Base-by-base conservation (phyloP, 2,888 invertebrate species). In the Oasisia sp. region DNA sequence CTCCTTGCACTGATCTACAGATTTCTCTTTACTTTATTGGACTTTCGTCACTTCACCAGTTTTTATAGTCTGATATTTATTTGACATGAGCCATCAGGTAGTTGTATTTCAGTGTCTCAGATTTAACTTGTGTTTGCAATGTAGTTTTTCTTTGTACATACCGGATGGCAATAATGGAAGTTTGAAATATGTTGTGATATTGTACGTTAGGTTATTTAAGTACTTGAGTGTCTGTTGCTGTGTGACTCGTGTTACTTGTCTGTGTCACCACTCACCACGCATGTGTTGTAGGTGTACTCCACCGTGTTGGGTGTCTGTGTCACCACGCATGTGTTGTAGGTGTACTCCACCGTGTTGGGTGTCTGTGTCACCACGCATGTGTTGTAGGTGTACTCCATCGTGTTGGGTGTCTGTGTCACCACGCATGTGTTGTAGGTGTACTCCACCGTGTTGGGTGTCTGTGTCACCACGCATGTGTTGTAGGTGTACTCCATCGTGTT, bases 241-340 rank as follows among this genome's bases (percentile, higher is more conserved):
- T n/a, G 27, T 74, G 74, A 74, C 5, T 27, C 3, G 7, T 74
- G 74, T 74, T 74, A 7, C 94, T 97, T 97, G 96, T 98, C 27
- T 98, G 98, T 96, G 98, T 98, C 0, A 97, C 98, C n/a, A 98
- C 98, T 0, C 97, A 98, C 45, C 9, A 12, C 0, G 2, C 4
- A 7, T 50, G 12, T 11, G 9, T 11, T 50, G 8, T 12, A 0
- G 2, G 7, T 4, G 9, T 50, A 50, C 50, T 50, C 7, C 2
- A 50, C 8, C 0, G 50, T 50, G 50, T 12, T 11, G 11, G 12
- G 2, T 50, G 50, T 50, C 50, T 50, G 12, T 12, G 9, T 12
- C 50, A 50, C 12, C 2, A 8, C 7, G 50, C 45, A 7, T 38
- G 38, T 38, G 38, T 38, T 38, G 4, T 38, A 0, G 2, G 7